A percentile compares a stretch with the other conserved stretches of the same genome.
phyloP scores from a whole-genome alignment of 2,797 vertebrate genomes.

The Spheniscus humboldti region DNA sequence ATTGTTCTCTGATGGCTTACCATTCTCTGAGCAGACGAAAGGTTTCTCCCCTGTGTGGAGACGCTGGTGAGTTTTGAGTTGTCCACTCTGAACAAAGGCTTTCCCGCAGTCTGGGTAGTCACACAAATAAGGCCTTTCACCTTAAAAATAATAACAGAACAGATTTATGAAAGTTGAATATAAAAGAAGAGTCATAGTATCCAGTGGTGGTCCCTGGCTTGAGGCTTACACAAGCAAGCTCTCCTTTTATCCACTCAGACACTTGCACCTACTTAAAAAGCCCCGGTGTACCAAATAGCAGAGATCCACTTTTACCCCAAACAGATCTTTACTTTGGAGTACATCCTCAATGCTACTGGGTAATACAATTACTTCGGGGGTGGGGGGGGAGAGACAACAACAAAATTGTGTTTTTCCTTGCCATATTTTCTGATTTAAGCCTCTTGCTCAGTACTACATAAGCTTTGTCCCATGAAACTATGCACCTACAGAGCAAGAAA shows the following conservation, averaged over 20 bases:
- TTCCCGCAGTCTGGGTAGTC: conserved; percentile 97
- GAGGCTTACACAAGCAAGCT: background rate
- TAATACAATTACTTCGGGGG: background rate
- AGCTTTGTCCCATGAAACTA: background rate
- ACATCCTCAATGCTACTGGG: background rate
- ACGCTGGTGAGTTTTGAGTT: conserved; percentile 98
- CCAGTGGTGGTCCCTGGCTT: background rate
- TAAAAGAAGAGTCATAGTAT: background rate
- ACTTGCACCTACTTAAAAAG: background rate
- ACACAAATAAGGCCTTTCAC: conserved; percentile 95
- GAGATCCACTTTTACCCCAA: background rate
- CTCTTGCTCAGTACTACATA: background rate
- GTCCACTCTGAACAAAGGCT: conserved; percentile 97
- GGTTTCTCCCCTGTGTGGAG: conserved; percentile 98
- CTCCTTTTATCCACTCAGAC: background rate
- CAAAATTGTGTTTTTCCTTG: background rate
- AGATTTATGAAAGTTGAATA: background rate
- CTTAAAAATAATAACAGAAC: conserved; percentile 64
- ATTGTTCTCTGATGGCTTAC: conserved; percentile 66
- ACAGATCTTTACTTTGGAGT: background rate
- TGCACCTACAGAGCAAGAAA: background rate
- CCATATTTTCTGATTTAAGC: background rate
- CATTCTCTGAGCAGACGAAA: conserved; percentile 96
- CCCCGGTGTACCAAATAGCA: background rate
- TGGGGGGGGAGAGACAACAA: fast-evolving